Evolutionary conservation across 2,113 vertebrate species (phyloP).

Genomic region (Brachyhypopomus occidentalis): DNA sequence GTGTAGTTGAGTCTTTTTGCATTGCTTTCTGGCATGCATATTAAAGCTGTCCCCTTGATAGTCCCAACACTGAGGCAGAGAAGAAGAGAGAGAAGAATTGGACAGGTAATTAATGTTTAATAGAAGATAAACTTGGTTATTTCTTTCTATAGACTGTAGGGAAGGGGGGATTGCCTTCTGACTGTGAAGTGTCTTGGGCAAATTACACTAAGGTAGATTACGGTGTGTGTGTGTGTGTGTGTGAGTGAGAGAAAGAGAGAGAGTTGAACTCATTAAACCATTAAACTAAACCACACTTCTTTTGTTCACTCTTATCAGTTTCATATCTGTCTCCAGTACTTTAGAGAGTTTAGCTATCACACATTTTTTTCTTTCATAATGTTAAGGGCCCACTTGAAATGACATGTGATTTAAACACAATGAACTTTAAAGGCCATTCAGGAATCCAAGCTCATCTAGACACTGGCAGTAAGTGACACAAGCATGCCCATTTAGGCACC

Average conservation of each 20-base stretch:
- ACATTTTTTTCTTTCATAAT: constrained; percentile 31
- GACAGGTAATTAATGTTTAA: constrained; percentile 18
- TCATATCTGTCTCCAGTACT: background rate
- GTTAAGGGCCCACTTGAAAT: constrained; percentile 42
- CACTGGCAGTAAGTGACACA: constrained; percentile 30
- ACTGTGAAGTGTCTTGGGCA: background rate
- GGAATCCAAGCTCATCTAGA: constrained; percentile 44
- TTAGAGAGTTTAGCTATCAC: constrained; percentile 31
- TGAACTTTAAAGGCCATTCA: constrained; percentile 54
- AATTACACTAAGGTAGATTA: background rate
- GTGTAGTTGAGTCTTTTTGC: constrained; percentile 69
- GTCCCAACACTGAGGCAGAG: constrained; percentile 19
- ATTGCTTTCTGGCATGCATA: constrained; percentile 72
- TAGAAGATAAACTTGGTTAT: background rate
- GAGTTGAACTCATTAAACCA: too few relatives aligned
- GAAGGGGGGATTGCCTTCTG: background rate
- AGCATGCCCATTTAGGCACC: constrained; percentile 27
- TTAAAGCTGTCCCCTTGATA: constrained; percentile 67
- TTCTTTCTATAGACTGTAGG: constrained; percentile 13
- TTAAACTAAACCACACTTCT: background rate
- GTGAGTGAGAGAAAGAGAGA: too few relatives aligned
- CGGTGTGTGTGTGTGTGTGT: background rate
- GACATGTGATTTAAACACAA: constrained; percentile 44
- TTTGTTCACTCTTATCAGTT: constrained; percentile 21
- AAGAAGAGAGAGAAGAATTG: background rate